phyloP scores from a whole-genome alignment of 2,888 invertebrate genomes.

The Cistogaster globosa region DNA sequence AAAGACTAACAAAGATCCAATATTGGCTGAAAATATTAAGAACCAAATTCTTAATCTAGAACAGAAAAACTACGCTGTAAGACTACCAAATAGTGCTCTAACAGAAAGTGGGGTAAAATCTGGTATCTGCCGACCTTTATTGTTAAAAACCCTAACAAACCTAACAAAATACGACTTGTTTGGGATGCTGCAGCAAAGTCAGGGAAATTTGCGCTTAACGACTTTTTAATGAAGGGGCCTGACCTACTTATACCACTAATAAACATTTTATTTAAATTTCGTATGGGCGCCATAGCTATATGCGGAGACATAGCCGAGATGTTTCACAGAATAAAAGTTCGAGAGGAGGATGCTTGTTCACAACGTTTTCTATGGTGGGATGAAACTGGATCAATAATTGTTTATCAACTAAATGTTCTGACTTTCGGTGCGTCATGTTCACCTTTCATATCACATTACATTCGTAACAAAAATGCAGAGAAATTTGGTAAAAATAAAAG shows the following conservation, averaged over 20 bases:
- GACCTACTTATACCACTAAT: constrained; percentile 42
- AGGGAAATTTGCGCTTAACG: constrained; percentile 21
- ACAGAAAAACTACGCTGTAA: constrained; percentile 46
- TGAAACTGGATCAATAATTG: constrained; percentile 12
- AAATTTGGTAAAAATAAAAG: constrained; percentile 8
- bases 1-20: constrained; percentile 14
- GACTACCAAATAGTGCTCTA: too few species aligned
- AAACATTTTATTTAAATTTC: constrained; percentile 45
- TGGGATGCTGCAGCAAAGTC: constrained; percentile 57
- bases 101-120: too few species aligned
- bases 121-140: constrained; percentile 65
- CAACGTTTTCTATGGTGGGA: constrained; percentile 61
- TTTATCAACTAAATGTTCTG: constrained; percentile 35
- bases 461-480: background rate
- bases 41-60: constrained; percentile 55
- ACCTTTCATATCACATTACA: constrained; percentile 3
- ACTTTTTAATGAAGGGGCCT: constrained; percentile 19
- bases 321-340: constrained; percentile 60
- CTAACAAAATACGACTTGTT: constrained; percentile 41
- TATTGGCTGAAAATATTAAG: constrained; percentile 22
- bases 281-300: constrained; percentile 37
- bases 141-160: constrained; percentile 48
- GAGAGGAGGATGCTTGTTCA: constrained; percentile 30
- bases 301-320: constrained; percentile 34
- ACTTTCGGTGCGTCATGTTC: constrained; percentile 45